Conservation (phyloP, 2,113 vertebrate genomes). For the Engraulis encrasicolus region DNA sequence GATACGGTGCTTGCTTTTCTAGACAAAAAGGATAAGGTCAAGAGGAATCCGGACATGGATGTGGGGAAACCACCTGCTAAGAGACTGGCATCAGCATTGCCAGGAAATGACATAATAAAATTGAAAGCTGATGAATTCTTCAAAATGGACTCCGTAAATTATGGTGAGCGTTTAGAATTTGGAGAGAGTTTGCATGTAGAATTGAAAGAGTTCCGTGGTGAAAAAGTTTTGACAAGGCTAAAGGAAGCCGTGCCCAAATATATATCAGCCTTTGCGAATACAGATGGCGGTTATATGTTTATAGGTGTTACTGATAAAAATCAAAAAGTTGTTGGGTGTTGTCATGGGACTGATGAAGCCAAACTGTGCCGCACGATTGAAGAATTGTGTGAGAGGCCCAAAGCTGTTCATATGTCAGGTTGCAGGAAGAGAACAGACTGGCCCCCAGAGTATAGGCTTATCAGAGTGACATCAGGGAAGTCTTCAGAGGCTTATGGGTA, state of each 20-base stretch:
- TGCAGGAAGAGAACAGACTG: neutral
- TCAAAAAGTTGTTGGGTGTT: constrained; percentile 17
- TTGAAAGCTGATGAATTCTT: neutral
- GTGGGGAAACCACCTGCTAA: neutral
- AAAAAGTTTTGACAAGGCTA: neutral
- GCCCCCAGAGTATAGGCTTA: constrained; percentile 19
- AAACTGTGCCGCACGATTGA: neutral
- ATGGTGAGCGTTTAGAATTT: constrained; percentile 4
- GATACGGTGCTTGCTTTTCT: neutral
- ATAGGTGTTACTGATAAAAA: neutral
- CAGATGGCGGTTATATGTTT: constrained; percentile 11
- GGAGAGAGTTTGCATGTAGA: constrained; percentile 23
- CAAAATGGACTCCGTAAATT: neutral
- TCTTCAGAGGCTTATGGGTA: neutral
- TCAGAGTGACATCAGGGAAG: neutral
- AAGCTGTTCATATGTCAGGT: neutral
- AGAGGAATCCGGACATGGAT: neutral
- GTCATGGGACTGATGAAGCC: neutral
- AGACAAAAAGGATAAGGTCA: neutral
- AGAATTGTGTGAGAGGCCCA: neutral
- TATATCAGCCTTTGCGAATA: constrained; percentile 26
- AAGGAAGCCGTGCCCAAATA: neutral
- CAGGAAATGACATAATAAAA: neutral
- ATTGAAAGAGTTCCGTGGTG: neutral
- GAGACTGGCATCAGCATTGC: neutral